Percentiles rank a stretch among this genome's conserved stretches.
Evolutionary conservation across 2,797 vertebrate species (phyloP).

Genomic region (Tragelaphus oryx): DNA sequence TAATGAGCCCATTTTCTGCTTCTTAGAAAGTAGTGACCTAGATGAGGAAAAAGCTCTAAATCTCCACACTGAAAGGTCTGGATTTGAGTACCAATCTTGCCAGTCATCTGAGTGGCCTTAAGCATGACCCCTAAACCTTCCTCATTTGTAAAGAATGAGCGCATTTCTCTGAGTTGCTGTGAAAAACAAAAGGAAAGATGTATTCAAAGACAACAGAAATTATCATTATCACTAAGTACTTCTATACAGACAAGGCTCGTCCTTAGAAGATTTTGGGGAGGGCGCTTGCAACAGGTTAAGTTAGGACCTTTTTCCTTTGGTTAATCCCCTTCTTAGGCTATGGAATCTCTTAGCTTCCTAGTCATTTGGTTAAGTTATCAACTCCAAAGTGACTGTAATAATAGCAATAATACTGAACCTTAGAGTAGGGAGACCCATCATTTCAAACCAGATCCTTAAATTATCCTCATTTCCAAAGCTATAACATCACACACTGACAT

Average conservation of each 20-base stretch:
- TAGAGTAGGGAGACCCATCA: not conserved
- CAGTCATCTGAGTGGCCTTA: not conserved
- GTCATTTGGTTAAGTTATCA: not conserved
- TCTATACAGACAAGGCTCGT: not conserved
- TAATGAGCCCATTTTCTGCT: not conserved
- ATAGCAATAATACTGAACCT: not conserved
- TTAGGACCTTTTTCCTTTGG: not conserved
- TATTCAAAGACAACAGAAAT: not conserved
- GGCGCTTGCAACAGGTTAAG: not conserved
- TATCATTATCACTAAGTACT: not conserved
- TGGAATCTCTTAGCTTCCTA: not conserved
- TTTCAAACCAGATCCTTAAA: not conserved
- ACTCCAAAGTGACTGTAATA: not conserved
- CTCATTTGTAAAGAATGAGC: not conserved
- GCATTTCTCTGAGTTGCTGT: not conserved
- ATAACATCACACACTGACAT: not conserved
- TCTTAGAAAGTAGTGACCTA: not conserved
- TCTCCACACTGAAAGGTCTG: not conserved
- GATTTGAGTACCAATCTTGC: not conserved
- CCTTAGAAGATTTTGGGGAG: not conserved
- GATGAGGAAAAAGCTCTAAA: not conserved
- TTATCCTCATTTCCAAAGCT: not conserved
- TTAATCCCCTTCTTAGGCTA: not conserved
- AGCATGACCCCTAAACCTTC: not conserved
- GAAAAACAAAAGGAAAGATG: not conserved